Evolutionary conservation across 64 coral and sea anemone genomes (phyloP).

Genomic region (Pocillopora verrucosa): DNA sequence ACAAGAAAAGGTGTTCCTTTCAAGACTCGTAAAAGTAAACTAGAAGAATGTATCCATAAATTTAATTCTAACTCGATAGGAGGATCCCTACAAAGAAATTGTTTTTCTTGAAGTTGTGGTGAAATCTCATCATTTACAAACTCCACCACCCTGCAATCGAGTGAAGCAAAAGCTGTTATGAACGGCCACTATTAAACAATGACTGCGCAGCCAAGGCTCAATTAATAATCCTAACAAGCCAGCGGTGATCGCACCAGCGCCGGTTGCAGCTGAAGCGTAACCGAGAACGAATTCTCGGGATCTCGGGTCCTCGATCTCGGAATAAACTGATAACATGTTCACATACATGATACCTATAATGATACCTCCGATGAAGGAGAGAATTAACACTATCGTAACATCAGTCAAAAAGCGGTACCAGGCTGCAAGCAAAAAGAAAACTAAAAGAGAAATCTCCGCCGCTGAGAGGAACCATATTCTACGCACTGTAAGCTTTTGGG

Average conservation of each 20-base stretch:
- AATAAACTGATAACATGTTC: constrained; percentile 79
- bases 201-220: constrained; percentile 83
- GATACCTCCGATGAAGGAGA: constrained; percentile 75
- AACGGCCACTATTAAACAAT: constrained; percentile 66
- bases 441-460: constrained; percentile 50
- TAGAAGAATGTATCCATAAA: no score
- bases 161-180: constrained; percentile 75
- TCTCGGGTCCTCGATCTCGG: constrained; percentile 61
- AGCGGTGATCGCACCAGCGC: constrained; percentile 76
- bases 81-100: no score
- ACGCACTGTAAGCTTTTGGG: constrained; percentile 51
- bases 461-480: constrained; percentile 68
- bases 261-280: constrained; percentile 82
- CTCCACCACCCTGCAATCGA: constrained; percentile 40
- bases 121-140: not conserved
- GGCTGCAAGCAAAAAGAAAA: constrained; percentile 78
- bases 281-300: constrained; percentile 81
- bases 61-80: no score
- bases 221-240: constrained; percentile 73
- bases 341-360: constrained; percentile 85
- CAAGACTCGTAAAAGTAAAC: no score
- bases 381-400: constrained; percentile 61
- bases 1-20: no score
- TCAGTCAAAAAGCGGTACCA: constrained; percentile 80
- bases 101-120: not conserved